Base-by-base conservation (phyloP, 2,888 invertebrate genomes). In the Choristoneura rosaceana region DNA sequence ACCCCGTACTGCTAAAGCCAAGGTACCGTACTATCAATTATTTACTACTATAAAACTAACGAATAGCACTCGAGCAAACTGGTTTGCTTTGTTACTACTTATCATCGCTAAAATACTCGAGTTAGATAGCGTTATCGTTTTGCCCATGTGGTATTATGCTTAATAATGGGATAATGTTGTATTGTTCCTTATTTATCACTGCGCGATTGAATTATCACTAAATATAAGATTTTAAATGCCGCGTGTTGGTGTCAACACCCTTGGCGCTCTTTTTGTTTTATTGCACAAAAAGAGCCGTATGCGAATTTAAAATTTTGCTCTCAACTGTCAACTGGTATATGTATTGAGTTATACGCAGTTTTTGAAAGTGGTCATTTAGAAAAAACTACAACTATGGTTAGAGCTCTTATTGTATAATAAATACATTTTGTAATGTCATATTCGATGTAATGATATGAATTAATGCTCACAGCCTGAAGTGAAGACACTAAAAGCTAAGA, bases 1-100 rank as follows among this genome's bases (percentile, higher is more conserved):
- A 76, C 92, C 92, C 81, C 87, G 90, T 77, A 84, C 90, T 80
- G 87, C 85, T 60, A 93, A 91, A 81, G 78, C 87, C 69, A 93
- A 93, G 92, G 93, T 93, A 93, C 75, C 62, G 73, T 78, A 77
- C 67, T 74, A 76, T 74, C n/a, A 74, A 34, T 10, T 47, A 34
- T 69, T 66, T 66, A 73, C 65, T 74, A 59, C 69, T 60, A 71
- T 75, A 76, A 76, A 78, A 80, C 74, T 70, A 38, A 34, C 74
- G 76, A 70, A 80, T 74, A 78, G 67, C 60, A 71, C 67, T 70
- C 76, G 75, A 73, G 68, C 70, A 78, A 85, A 86, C 86, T 80
- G 84, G 84, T 87, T 87, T 80, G 77, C 83, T 81, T 87, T 87
- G 84, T 87, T 88, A 85, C 81, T 83, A 85, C 81, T 83, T 77